Evolutionary conservation across 1,140 invertebrate genomes (phyloP), one percentile per base, ranked within the genome.

Genomic region (Notospermus geniculatus): DNA sequence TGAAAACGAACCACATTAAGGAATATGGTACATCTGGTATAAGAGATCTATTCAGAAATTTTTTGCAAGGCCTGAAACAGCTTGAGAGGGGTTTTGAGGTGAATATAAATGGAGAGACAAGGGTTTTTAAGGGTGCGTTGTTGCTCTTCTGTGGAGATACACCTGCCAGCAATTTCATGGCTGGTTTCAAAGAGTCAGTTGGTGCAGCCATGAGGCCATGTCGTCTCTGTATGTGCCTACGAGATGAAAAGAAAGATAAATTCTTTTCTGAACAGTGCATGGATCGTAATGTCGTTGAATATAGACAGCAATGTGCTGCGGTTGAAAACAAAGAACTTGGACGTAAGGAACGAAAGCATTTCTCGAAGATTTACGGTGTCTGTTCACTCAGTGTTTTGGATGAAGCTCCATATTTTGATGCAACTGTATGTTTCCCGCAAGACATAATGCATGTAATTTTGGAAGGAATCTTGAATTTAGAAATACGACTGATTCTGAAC

Each of bases 371-470:
- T 36, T 36, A 50, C n/a, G 25, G 25, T 7, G 46, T 23, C 25
- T 50, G 19, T 50, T 5, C 4, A 27, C 25, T 50, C 5, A 19
- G 25, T 23, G 46, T 19, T n/a, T 7, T 50, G 19, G n/a, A 50
- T n/a, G 5, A 5, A 7, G 32, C 32, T 15, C 32, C 32, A 36
- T 36, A 7, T 50, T 50, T 50, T 27, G 19, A 50, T 19, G 25
- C 25, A 50, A 50, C 46, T 5, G 25, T 23, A n/a, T 50, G 46
- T n/a, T 50, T 50, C n/a, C 46, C 46, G 9, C n/a, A 23, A 27
- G 46, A 50, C n/a, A n/a, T 50, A 19, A 50, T 50, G 46, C 46
- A 50, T 50, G 46, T 50, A n/a, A 19, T 50, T 23, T 27, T 50
- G n/a, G 46, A 50, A 50, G 46, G 46, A 7, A n/a, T 50, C 25